Evolutionary conservation across 2,797 vertebrate genomes (phyloP).

Genomic region (Choloepus didactylus): DNA sequence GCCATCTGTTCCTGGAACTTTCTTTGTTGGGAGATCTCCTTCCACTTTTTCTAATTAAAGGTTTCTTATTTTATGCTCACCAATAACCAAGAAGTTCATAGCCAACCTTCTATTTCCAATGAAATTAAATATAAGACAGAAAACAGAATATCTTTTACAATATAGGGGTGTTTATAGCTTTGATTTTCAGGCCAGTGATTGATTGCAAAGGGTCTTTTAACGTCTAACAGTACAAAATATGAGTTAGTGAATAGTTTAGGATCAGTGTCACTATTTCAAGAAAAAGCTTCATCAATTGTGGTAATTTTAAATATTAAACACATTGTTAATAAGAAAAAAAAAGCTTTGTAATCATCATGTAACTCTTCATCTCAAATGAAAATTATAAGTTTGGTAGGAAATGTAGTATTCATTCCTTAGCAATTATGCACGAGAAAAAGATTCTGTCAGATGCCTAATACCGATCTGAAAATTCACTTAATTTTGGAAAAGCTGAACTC

Average conservation of each 20-base stretch:
- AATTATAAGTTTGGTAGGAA: constrained; percentile 2
- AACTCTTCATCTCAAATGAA: constrained; percentile 11
- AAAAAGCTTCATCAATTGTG: neutral
- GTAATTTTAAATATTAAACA: constrained; percentile 46
- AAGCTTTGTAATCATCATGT: neutral
- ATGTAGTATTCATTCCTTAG: neutral
- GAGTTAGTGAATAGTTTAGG: neutral
- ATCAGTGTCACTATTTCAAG: neutral
- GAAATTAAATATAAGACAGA: constrained; percentile 28
- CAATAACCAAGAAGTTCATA: neutral
- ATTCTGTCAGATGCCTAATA: neutral
- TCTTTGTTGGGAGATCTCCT: too few species aligned
- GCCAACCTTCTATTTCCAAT: neutral
- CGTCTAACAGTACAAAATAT: neutral
- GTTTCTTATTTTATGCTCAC: constrained; percentile 16
- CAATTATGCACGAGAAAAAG: neutral
- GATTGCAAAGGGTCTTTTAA: neutral
- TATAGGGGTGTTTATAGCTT: neutral
- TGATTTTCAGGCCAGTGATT: constrained; percentile 40
- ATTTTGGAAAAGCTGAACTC: neutral
- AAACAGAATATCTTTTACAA: constrained; percentile 55
- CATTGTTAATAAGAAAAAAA: neutral
- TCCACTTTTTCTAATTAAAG: neutral
- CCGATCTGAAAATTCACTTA: constrained; percentile 32
- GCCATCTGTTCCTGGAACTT: too few species aligned